Evolutionary conservation across 2,797 vertebrate species (phyloP).

Genomic region (Myiotriccus ornatus): DNA sequence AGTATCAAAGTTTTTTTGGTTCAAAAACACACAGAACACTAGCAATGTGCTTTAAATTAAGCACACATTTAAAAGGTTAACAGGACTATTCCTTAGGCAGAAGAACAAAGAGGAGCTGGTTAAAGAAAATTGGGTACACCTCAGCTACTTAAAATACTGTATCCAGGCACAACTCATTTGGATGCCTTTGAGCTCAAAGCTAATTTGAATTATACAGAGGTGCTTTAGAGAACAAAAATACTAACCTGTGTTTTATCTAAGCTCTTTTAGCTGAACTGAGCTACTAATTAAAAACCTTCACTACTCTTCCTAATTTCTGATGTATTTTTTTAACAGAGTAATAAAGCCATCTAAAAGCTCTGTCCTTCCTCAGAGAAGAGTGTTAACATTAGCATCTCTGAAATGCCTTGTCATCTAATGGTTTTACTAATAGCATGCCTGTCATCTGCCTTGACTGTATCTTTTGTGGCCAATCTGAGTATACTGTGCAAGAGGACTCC

Average conservation of each 20-base stretch:
- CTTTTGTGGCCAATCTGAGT: neutral
- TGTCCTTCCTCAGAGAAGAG: neutral
- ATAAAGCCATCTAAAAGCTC: conserved; percentile 14
- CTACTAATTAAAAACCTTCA: conserved; percentile 47
- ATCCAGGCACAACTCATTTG: conserved; percentile 35
- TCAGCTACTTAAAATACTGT: conserved; percentile 36
- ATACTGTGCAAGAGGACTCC: neutral
- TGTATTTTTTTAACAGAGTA: neutral
- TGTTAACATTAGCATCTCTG: neutral
- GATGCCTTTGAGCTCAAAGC: conserved; percentile 47
- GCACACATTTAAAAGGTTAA: conserved; percentile 45
- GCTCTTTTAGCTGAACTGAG: neutral
- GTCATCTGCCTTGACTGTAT: neutral
- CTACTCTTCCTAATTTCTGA: neutral
- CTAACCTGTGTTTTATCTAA: conserved; percentile 22
- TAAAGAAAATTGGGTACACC: conserved; percentile 30
- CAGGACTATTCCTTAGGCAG: conserved; percentile 27
- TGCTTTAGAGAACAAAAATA: conserved; percentile 42
- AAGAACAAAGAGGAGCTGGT: conserved; percentile 54
- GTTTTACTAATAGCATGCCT: neutral
- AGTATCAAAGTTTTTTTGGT: conserved; percentile 24
- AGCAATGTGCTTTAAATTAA: conserved; percentile 61
- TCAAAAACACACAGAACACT: conserved; percentile 8
- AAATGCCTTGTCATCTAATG: neutral
- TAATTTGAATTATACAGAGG: conserved; percentile 44